Percentiles rank a stretch among this genome's conserved stretches.
phyloP scores from a whole-genome alignment of 2,113 vertebrate genomes.

The Camelus bactrianus region DNA sequence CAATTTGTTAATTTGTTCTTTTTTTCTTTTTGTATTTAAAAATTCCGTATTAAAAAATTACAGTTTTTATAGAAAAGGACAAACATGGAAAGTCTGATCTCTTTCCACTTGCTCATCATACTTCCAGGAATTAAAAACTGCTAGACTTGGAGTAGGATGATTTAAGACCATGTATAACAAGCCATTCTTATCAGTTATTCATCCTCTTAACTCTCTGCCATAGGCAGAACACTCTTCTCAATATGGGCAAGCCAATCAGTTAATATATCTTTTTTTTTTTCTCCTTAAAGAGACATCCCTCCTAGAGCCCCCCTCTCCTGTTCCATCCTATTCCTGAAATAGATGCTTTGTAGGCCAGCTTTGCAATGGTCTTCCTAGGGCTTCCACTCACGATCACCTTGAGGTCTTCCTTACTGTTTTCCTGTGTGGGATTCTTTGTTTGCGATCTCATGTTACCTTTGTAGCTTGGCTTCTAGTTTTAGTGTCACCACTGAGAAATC shows the following conservation, averaged over 20 bases:
- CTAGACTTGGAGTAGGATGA: slow-evolving; percentile 93
- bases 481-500: not conserved
- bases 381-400: not conserved
- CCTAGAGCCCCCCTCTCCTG: not conserved
- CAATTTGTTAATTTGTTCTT: slow-evolving; percentile 29
- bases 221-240: not conserved
- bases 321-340: not conserved
- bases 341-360: not conserved
- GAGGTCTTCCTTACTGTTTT: not conserved
- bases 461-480: not conserved
- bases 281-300: not conserved
- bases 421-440: not conserved
- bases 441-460: not conserved
- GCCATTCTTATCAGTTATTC: slow-evolving; percentile 87
- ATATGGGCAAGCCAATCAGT: not conserved
- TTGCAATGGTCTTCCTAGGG: not conserved
- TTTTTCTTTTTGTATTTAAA: slow-evolving; percentile 75
- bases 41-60: slow-evolving; percentile 73
- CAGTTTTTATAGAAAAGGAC: slow-evolving; percentile 82
- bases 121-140: slow-evolving; percentile 94
- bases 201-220: not conserved
- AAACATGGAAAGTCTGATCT: slow-evolving; percentile 82
- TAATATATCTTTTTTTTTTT: not conserved
- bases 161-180: slow-evolving; percentile 94
- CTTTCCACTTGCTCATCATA: slow-evolving; percentile 89